These are phyloP conservation scores for Podabrus alpinus DNA, from an alignment of 2,888 invertebrate species.

Conservation along the genomic window DNA sequence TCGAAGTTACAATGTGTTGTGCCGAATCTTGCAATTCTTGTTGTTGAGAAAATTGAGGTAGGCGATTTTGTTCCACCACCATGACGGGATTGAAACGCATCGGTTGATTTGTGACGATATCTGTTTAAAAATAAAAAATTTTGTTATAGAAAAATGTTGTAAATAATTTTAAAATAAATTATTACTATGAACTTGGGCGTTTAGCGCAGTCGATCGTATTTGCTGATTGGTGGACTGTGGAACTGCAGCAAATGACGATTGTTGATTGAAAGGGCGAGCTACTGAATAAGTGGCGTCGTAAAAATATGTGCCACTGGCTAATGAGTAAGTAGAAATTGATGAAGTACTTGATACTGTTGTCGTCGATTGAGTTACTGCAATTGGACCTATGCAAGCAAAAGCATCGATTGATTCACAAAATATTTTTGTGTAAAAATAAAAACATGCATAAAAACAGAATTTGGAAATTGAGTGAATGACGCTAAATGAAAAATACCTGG, in stretches of 20 bases:
- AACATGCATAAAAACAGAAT: neutral
- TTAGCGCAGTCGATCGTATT: constrained; percentile 42
- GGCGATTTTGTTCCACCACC: constrained; percentile 52
- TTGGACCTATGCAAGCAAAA: constrained; percentile 41
- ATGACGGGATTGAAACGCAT: constrained; percentile 55
- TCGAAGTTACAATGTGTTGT: constrained; percentile 25
- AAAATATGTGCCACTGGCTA: constrained; percentile 50
- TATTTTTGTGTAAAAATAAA: neutral
- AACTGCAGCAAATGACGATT: constrained; percentile 45
- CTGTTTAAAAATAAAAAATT: constrained; percentile 18
- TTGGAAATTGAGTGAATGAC: neutral
- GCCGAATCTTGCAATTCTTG: constrained; percentile 21
- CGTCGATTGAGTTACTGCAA: constrained; percentile 40
- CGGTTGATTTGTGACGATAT: constrained; percentile 45
- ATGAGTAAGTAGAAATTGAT: constrained; percentile 48
- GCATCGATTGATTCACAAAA: neutral
- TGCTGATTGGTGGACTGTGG: constrained; percentile 45
- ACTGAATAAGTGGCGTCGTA: constrained; percentile 51
- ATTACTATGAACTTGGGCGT: constrained; percentile 49
- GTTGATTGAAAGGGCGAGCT: constrained; percentile 46
- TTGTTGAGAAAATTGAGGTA: constrained; percentile 33
- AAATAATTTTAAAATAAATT: neutral
- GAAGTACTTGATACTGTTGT: constrained; percentile 42
- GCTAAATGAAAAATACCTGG: constrained; percentile 45
- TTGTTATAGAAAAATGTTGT: neutral